A percentile compares a stretch with the other conserved stretches of the same genome.
Conservation (phyloP, 2,888 invertebrate species). For the Ochropleura plecta region DNA sequence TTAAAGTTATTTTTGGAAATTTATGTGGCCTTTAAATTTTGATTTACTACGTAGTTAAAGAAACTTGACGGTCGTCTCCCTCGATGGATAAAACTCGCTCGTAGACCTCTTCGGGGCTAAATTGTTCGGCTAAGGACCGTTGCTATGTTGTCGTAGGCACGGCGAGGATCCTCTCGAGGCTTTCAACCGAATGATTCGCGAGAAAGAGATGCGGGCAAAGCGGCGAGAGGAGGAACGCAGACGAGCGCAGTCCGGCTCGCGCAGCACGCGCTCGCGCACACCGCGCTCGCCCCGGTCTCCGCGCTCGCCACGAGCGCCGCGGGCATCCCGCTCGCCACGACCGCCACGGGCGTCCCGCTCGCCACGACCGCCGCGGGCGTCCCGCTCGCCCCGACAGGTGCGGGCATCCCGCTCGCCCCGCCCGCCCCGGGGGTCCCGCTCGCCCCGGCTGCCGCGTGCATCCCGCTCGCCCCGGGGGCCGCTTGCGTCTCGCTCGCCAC, state of each 20-base stretch:
- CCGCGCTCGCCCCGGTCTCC: slow-evolving; percentile 79
- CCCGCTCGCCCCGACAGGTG: slow-evolving; percentile 78
- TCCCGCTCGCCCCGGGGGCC: slow-evolving; percentile 40
- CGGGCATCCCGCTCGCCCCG: slow-evolving; percentile 68
- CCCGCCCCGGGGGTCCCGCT: slow-evolving; percentile 68
- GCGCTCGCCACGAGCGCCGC: slow-evolving; percentile 74
- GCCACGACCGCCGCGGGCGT: slow-evolving; percentile 82
- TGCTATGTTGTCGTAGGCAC: slow-evolving; percentile 88
- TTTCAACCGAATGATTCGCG: slow-evolving; percentile 96
- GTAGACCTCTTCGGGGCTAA: slow-evolving; percentile 23
- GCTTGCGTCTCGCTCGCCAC: slow-evolving; percentile 58
- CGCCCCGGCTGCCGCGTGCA: slow-evolving; percentile 63
- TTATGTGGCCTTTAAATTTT: slow-evolving; percentile 33
- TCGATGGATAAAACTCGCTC: slow-evolving; percentile 61
- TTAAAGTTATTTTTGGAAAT: slow-evolving; percentile 31
- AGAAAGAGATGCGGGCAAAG: slow-evolving; percentile 94
- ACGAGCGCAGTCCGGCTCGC: slow-evolving; percentile 85
- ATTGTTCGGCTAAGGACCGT: slow-evolving; percentile 56
- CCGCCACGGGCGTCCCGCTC: slow-evolving; percentile 79
- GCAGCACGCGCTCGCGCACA: slow-evolving; percentile 81
- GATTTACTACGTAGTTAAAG: slow-evolving; percentile 23
- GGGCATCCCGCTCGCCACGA: slow-evolving; percentile 64
- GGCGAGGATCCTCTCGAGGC: slow-evolving; percentile 96
- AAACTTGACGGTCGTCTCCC: slow-evolving; percentile 61
- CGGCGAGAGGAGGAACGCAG: slow-evolving; percentile 92